Evolutionary conservation across 2,113 vertebrate species (phyloP), one percentile per base, ranked within the genome.

Genomic region (Nymphicus hollandicus): DNA sequence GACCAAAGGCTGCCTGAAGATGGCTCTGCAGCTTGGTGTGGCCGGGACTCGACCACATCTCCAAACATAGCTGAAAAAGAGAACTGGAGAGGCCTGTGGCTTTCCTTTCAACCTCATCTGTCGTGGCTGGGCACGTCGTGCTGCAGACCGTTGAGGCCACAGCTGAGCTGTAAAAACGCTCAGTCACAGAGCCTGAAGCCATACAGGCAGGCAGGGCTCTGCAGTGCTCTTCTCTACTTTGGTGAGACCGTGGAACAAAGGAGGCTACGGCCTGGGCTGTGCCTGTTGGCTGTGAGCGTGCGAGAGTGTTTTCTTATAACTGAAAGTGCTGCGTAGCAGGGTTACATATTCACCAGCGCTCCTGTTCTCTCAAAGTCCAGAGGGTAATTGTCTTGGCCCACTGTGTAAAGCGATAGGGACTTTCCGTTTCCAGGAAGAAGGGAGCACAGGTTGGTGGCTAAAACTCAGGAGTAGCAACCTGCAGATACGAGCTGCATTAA

Each of bases 71-170:
- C 41, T 82, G 65, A 72, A 91, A 97, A 90, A 64, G 41, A 89
- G 93, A 96, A 94, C 60, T 3, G 6, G 88, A 76, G 88, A 60
- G 78, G 31, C 52, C 44, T 68, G 39, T 81, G 86, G 61, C 78
- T 95, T 94, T 93, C 47, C 72, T 95, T 90, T 84, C 58, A 66
- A 56, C 52, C 74, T 88, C 88, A 69, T 90, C 76, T 88, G 63
- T 77, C 2, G 1, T 5, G 24, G 65, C 69, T 39, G 55, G 71
- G 68, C 50, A 88, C 53, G 14, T 8, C 1, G 2, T 41, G 37
- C 52, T 69, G 39, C 64, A 47, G 44, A 35, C 35, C 9, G 10
- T 49, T 92, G 70, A 1, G 4, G 77, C 44, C 72, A 28, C 86
- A 84, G 76, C 31, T 3, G 23, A 68, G n/a, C 28, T 90, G 65